Base-by-base conservation (phyloP, 2,113 vertebrate species). In the Salvelinus sp. region DNA sequence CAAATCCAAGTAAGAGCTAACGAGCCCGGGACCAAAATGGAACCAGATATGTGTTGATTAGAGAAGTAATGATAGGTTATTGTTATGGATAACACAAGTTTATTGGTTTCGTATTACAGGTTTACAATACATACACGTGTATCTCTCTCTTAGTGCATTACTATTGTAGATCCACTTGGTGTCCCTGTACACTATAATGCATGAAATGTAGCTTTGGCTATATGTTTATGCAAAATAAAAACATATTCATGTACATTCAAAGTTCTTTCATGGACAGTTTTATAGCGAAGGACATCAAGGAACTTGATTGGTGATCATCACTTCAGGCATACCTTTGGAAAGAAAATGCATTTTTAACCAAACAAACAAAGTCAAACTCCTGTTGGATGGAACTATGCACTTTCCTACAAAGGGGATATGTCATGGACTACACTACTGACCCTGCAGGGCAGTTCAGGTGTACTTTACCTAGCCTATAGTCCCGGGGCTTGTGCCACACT, bases 241-340 rank as follows among this genome's bases (percentile, higher is more conserved):
- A 68, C 7, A 66, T 66, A 30, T 44, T 44, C 12, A 18, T 12
- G 27, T 25, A n/a, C 22, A 38, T 44, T 69, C 13, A 69, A 69
- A 13, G 18, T 20, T 69, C 66, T 44, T 22, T 38, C 6, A 44
- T 27, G 23, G 27, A 44, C 38, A 44, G 38, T 12, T 44, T 10
- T 44, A 44, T 44, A 44, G 38, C 38, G 9, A 44, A 44, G 38
- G 38, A 44, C 38, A 44, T 25, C 18, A 65, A 25, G 63, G 1
- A 69, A 9, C 66, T 25, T 38, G 30, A 33, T 44, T 18, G 18
- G 25, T n/a, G 66, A 38, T 28, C 1, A 38, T 18, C 33, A 9
- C 38, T 69, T 13, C 38, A 69, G 66, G 66, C 66, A 44, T 69
- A 69, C 66, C 66, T 69, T 20, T 25, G 38, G 66, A 69, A 33